Percentiles rank a stretch among this genome's conserved stretches.
Conservation (phyloP, 2,888 invertebrate species). For the Trissolcus brochymenae region DNA sequence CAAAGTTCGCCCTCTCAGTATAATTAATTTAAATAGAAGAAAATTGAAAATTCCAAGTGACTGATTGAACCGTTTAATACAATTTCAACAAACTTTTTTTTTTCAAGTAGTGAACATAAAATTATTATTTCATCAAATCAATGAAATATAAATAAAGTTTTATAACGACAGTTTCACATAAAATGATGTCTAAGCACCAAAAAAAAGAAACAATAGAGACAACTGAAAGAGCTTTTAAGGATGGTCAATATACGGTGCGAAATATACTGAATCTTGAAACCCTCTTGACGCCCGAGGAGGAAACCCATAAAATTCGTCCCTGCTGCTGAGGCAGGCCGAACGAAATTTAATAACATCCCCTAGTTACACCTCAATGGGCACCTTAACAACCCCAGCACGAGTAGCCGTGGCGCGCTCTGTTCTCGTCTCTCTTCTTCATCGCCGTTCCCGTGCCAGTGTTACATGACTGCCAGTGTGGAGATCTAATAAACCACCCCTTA, state of each 20-base stretch:
- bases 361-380: slow-evolving; percentile 77
- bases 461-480: slow-evolving; percentile 62
- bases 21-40: slow-evolving; percentile 54
- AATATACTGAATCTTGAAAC: slow-evolving; percentile 64
- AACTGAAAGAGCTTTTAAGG: slow-evolving; percentile 48
- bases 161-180: slow-evolving; percentile 19
- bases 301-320: slow-evolving; percentile 73
- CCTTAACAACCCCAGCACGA: slow-evolving; percentile 75
- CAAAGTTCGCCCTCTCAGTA: slow-evolving; percentile 51
- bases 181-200: slow-evolving; percentile 18
- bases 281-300: slow-evolving; percentile 60
- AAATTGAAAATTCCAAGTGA: slow-evolving; percentile 26
- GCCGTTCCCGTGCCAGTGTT: slow-evolving; percentile 59
- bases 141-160: too few species aligned
- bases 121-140: too few species aligned
- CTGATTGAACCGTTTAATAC: slow-evolving; percentile 1
- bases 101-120: too few species aligned
- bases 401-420: slow-evolving; percentile 60
- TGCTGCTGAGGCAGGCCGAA: slow-evolving; percentile 71
- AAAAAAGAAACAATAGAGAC: slow-evolving; percentile 24
- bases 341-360: slow-evolving; percentile 77
- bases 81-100: too few species aligned
- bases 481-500: slow-evolving; percentile 74
- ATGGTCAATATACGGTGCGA: slow-evolving; percentile 52
- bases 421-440: slow-evolving; percentile 53